phyloP scores from a whole-genome alignment of 2,113 vertebrate species.

The Pseudorasbora parva region DNA sequence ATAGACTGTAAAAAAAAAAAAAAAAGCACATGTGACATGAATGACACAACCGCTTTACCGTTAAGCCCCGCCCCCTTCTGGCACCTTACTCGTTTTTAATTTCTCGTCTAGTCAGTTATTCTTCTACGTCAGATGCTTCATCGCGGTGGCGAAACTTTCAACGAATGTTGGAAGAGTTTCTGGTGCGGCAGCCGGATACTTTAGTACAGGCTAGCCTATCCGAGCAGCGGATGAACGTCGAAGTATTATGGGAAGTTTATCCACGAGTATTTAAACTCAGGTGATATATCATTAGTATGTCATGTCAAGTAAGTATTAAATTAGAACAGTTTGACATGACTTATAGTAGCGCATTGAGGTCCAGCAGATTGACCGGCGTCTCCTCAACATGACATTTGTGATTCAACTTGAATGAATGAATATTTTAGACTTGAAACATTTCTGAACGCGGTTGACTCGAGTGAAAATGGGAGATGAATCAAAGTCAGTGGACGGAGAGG shows the following conservation, averaged over 20 bases:
- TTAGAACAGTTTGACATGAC: neutral
- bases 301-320: neutral
- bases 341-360: neutral
- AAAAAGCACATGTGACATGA: neutral
- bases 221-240: neutral
- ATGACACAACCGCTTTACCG: neutral
- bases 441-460: neutral
- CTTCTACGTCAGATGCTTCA: neutral
- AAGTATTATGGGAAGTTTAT: neutral
- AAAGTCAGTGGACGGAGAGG: slow-evolving; percentile 5
- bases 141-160: slow-evolving; percentile 3
- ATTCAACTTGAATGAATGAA: slow-evolving; percentile 4
- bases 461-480: slow-evolving; percentile 39
- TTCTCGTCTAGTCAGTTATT: neutral
- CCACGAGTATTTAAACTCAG: neutral
- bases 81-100: neutral
- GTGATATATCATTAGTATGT: neutral
- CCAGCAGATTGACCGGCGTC: neutral
- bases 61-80: neutral
- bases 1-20: too few relatives aligned
- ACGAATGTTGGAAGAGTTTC: neutral
- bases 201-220: neutral
- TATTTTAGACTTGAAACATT: neutral
- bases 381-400: neutral
- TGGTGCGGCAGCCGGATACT: neutral